These are phyloP conservation scores for Mesitornis unicolor DNA, from an alignment of 2,113 vertebrate genomes.

Conservation along the genomic window DNA sequence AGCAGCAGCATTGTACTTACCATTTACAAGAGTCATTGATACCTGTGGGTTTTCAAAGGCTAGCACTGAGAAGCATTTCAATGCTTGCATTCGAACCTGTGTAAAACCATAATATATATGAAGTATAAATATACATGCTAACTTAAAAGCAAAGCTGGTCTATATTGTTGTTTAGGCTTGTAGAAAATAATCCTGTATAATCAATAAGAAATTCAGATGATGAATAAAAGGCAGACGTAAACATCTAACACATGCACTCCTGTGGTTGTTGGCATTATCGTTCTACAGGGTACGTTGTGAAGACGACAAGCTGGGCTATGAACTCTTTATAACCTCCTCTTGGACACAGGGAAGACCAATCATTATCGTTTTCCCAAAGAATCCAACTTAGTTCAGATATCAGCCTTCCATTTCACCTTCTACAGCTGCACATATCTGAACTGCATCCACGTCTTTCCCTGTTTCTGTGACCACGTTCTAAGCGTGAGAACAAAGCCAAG, in stretches of 20 bases:
- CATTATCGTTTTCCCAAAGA: not conserved
- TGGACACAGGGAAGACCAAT: not conserved
- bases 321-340: not conserved
- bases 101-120: not conserved
- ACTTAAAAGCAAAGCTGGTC: not conserved
- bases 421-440: not conserved
- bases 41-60: slow-evolving; percentile 97
- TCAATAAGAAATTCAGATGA: not conserved
- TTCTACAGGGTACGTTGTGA: not conserved
- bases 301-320: not conserved
- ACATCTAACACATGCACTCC: not conserved
- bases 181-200: not conserved
- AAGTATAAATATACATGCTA: not conserved
- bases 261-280: not conserved
- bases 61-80: slow-evolving; percentile 98
- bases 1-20: slow-evolving; percentile 74
- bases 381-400: not conserved
- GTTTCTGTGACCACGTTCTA: not conserved
- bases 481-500: not conserved
- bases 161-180: not conserved
- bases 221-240: not conserved
- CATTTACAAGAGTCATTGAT: slow-evolving; percentile 94
- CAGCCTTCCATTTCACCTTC: not conserved
- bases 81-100: slow-evolving; percentile 96
- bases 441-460: not conserved